A percentile compares a stretch with the other conserved stretches of the same genome.
These are phyloP conservation scores for Odontothrips loti DNA, from an alignment of 2,888 invertebrate genomes.

Conservation along the genomic window DNA sequence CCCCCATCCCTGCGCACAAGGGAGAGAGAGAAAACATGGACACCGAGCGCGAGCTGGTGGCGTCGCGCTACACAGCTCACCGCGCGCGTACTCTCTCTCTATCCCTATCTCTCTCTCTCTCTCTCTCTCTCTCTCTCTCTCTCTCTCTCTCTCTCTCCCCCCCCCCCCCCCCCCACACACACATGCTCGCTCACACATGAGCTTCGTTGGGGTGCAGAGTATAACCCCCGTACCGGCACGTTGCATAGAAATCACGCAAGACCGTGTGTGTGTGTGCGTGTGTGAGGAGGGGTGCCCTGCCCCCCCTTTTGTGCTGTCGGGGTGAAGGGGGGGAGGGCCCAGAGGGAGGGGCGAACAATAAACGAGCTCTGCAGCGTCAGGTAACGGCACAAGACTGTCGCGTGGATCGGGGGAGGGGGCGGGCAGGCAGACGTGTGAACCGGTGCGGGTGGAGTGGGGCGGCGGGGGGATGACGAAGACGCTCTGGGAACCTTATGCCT, in stretches of 20 bases:
- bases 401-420: not conserved
- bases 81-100: not conserved
- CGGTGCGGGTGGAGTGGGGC: no score
- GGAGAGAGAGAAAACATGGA: not conserved
- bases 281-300: not conserved
- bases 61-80: not conserved
- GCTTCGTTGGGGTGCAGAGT: not conserved
- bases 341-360: conserved; percentile 8
- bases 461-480: no score
- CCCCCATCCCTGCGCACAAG: no score
- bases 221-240: not conserved
- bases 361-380: conserved; percentile 1
- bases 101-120: no score
- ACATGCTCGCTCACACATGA: not conserved
- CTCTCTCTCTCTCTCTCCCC: no score
- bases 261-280: not conserved
- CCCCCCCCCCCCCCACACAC: not conserved
- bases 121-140: no score
- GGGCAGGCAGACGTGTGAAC: not conserved
- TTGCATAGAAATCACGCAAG: conserved; percentile 6
- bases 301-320: not conserved
- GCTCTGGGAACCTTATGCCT: no score
- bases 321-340: not conserved
- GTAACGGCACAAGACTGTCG: conserved; percentile 25
- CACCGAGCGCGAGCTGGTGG: not conserved